Conservation (phyloP, 2,888 invertebrate species). For the Zaprionus lineosus region DNA sequence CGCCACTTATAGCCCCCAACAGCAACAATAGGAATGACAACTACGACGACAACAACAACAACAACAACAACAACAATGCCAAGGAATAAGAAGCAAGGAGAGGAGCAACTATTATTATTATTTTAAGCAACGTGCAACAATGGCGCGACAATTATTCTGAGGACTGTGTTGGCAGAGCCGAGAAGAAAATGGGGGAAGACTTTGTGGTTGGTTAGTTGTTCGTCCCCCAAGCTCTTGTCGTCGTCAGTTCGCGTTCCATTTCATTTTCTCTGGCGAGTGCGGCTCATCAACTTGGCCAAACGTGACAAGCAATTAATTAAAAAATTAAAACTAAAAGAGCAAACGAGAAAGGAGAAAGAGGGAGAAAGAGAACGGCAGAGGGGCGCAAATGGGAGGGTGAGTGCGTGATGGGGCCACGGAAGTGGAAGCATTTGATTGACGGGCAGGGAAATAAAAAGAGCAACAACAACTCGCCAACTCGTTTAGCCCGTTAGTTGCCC, state of each 20-base stretch:
- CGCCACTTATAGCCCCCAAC: conserved; percentile 55
- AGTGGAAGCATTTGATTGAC: conserved; percentile 44
- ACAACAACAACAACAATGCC: not conserved
- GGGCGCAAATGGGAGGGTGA: too few species aligned
- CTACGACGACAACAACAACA: conserved; percentile 6
- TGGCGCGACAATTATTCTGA: conserved; percentile 68
- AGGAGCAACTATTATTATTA: conserved; percentile 39
- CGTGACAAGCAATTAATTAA: conserved; percentile 77
- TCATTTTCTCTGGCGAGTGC: conserved; percentile 56
- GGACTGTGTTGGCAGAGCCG: conserved; percentile 15
- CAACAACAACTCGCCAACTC: conserved; percentile 13
- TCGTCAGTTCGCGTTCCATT: conserved; percentile 52
- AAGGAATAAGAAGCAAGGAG: conserved; percentile 2
- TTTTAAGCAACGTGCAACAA: conserved; percentile 72
- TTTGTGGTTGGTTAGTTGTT: conserved; percentile 38
- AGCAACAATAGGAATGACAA: conserved; percentile 5
- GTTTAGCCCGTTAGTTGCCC: conserved; percentile 25
- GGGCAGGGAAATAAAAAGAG: conserved; percentile 9
- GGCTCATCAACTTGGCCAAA: conserved; percentile 53
- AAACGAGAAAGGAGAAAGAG: not conserved
- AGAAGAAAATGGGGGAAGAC: conserved; percentile 34
- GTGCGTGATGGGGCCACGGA: too few species aligned
- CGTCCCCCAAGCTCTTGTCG: conserved; percentile 3
- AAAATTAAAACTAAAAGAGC: conserved; percentile 58
- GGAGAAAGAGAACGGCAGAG: not conserved